These are phyloP conservation scores for Empidonax traillii DNA, from an alignment of 2,113 vertebrate species.

Conservation along the genomic window DNA sequence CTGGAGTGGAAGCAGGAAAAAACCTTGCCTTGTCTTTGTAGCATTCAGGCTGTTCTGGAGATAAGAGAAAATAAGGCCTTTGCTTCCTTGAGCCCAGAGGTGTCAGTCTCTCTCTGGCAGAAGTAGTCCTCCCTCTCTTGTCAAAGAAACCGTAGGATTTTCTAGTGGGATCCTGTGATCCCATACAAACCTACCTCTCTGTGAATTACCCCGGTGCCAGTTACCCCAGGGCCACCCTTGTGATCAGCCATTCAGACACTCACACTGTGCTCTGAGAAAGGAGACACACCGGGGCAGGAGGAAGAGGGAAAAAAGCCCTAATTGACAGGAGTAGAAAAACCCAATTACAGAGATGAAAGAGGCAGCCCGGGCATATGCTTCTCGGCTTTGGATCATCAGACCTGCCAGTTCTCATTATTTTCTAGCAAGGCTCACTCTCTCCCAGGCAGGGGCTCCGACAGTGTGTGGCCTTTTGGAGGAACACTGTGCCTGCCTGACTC, in stretches of 20 bases:
- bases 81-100: not conserved
- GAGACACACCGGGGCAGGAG: not conserved
- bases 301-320: not conserved
- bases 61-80: not conserved
- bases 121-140: not conserved
- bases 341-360: slow-evolving; percentile 68
- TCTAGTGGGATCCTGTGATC: not conserved
- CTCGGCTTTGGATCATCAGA: slow-evolving; percentile 49
- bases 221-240: not conserved
- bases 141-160: not conserved
- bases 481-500: not conserved
- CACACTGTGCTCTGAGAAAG: not conserved
- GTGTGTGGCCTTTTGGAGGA: not conserved
- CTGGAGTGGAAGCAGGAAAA: not conserved
- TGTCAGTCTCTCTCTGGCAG: accelerated
- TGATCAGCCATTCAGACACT: not conserved
- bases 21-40: not conserved
- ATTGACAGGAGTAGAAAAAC: slow-evolving; percentile 52
- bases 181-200: not conserved
- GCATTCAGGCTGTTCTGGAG: not conserved
- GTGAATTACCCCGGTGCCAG: not conserved
- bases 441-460: not conserved
- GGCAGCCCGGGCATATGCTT: slow-evolving; percentile 50
- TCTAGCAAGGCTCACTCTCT: slow-evolving; percentile 4
- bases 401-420: slow-evolving; percentile 61